Evolutionary conservation across 2,113 vertebrate species (phyloP), one percentile per base, ranked within the genome.

Genomic region (Proteles cristata): DNA sequence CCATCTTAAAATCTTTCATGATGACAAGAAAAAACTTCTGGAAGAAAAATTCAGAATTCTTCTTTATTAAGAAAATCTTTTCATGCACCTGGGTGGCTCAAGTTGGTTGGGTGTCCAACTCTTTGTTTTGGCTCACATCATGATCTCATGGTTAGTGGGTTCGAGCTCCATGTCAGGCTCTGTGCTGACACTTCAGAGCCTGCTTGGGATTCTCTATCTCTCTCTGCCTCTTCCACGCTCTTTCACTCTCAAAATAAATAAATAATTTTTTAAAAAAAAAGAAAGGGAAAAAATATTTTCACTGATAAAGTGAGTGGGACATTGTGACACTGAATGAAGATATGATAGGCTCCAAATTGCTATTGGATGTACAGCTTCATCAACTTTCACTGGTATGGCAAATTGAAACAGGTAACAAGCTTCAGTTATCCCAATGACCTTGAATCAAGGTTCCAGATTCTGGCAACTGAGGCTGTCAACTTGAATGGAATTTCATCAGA

Each of bases 311-410:
- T 61, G 2, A 79, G 11, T 68, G 4, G 43, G 35, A 66, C 23
- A 83, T 4, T 86, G 74, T 77, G 53, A 94, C 31, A 58, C 25
- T 39, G 19, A 4, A 58, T 48, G 53, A 90, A 96, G 83, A 4
- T 9, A 7, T 48, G 17, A 0, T 39, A 6, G 48, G 28, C 43
- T 23, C 10, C 35, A 63, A 76, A 84, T 74, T 81, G 31, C 28
- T 28, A 48, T 55, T 35, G 43, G 12, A 45, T 68, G 11, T 88
- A 69, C 19, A 39, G 12, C 19, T 88, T 81, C 7, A 73, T 55
- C 23, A 5, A 1, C 19, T 11, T 88, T 58, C 33, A 61, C 0
- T 39, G 19, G 0, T 14, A 2, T 21, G 17, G 25, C 4, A 82
- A 65, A 48, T 15, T 23, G 11, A 53, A 76, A n/a, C 1, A 28